Evolutionary conservation across 2,797 vertebrate species (phyloP).

Genomic region (Propithecus perrieri): DNA sequence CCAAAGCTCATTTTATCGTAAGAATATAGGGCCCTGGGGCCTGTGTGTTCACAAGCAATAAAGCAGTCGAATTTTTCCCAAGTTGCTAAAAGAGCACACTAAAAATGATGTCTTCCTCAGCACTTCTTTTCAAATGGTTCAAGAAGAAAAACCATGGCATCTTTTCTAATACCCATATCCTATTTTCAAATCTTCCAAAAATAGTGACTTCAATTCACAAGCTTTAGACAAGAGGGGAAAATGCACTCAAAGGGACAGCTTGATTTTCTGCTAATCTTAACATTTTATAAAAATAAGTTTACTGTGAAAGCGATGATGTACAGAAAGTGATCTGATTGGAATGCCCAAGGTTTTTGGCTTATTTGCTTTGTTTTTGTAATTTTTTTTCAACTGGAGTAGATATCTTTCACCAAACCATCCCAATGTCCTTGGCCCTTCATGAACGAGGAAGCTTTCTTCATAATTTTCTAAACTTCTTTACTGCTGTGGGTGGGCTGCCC

Average conservation of each 20-base stretch:
- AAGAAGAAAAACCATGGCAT: slow-evolving; percentile 70
- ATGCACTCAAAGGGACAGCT: slow-evolving; percentile 70
- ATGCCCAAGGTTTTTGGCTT: slow-evolving; percentile 25
- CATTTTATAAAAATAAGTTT: slow-evolving; percentile 73
- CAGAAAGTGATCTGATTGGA: slow-evolving; percentile 62
- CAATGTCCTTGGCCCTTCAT: background rate
- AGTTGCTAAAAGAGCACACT: slow-evolving; percentile 62
- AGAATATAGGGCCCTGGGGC: slow-evolving; percentile 71
- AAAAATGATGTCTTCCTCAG: slow-evolving; percentile 73
- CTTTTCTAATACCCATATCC: slow-evolving; percentile 63
- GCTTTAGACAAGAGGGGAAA: slow-evolving; percentile 66
- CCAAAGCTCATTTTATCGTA: slow-evolving; percentile 71
- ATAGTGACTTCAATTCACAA: slow-evolving; percentile 69
- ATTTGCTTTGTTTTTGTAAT: slow-evolving; percentile 32
- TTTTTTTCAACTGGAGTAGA: background rate
- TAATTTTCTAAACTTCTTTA: background rate
- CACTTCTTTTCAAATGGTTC: slow-evolving; percentile 72
- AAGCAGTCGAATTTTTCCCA: slow-evolving; percentile 66
- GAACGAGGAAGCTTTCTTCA: background rate
- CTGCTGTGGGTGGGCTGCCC: background rate
- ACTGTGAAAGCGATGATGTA: slow-evolving; percentile 12
- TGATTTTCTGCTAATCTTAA: slow-evolving; percentile 75
- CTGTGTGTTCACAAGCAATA: slow-evolving; percentile 70
- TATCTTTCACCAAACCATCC: background rate
- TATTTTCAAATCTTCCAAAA: slow-evolving; percentile 74